Evolutionary conservation across 1,140 invertebrate species (phyloP).

Genomic region (Drosophila grimshawi): DNA sequence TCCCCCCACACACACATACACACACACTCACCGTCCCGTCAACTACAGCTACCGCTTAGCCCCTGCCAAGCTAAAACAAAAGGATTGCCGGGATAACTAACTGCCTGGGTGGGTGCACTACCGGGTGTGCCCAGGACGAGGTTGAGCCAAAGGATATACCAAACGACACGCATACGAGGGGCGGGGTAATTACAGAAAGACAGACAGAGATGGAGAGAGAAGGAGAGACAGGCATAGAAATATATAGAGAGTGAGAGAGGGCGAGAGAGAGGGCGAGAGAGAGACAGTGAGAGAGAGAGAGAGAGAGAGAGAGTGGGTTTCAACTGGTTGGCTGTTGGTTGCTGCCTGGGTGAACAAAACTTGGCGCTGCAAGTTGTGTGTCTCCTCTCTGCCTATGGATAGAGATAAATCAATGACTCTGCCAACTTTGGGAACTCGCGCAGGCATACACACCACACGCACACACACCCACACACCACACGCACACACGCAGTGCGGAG

Average conservation of each 20-base stretch:
- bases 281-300: background rate
- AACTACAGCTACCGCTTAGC: background rate
- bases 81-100: constrained; percentile 46
- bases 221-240: background rate
- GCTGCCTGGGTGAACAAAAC: background rate
- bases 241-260: background rate
- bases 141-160: too few relatives aligned
- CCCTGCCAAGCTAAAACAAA: constrained; percentile 44
- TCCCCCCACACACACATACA: constrained; percentile 1
- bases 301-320: background rate
- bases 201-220: background rate
- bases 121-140: too few relatives aligned
- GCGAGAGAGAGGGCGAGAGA: background rate
- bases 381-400: background rate
- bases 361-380: constrained; percentile 1
- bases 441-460: background rate
- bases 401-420: constrained; percentile 21
- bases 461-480: background rate
- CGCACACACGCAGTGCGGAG: too few relatives aligned
- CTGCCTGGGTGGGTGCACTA: background rate
- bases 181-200: background rate
- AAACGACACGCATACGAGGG: background rate
- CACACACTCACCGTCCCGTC: background rate
- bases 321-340: background rate
- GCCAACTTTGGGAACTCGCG: background rate